Base-by-base conservation (phyloP, 2,888 invertebrate species). In the Ectropis crepuscularia region DNA sequence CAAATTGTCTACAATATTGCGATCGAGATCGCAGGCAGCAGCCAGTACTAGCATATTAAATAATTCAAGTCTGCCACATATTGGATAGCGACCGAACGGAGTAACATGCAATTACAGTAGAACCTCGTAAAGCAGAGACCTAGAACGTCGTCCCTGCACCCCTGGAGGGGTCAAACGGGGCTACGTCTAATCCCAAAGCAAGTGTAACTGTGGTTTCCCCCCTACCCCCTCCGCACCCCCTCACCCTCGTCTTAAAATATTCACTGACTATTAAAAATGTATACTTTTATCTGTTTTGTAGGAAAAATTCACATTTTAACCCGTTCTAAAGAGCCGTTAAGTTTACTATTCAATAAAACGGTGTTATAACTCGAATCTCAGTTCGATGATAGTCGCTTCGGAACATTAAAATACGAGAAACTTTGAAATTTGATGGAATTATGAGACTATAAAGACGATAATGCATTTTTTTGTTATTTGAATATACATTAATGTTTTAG, bases 301-400 rank as follows among this genome's bases (percentile, higher is more conserved):
- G 49, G 47, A 51, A 55, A 63, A 57, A 61, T 60, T 69, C 49
- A 53, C 64, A 67, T 55, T 63, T 63, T 47, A 38, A 48, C 41
- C 61, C 45, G 49, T 71, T 71, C 59, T 63, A 66, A 65, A 66
- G 46, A 61, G 61, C 50, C 60, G 62, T 67, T 65, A 68, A 67
- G 61, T 68, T 65, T 68, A 65, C 64, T 63, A 59, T 58, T 61
- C 61, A 46, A 16, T 61, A 61, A 57, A 61, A 65, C 51, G 45
- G 60, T 39, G 46, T 57, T 53, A 9, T 42, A 60, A 53, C 12
- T 53, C 5, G 8, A 48, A 46, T 53, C 39, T 61, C 49, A 12
- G 45, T 28, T 28, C 48, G 38, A 39, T 42, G 45, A 42, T 12
- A 12, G n/a, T n/a, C 28, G 45, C 12, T 42, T 36, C 9, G 5